These are phyloP conservation scores for Torymus tubicola DNA, from an alignment of 2,888 invertebrate species.

Conservation along the genomic window DNA sequence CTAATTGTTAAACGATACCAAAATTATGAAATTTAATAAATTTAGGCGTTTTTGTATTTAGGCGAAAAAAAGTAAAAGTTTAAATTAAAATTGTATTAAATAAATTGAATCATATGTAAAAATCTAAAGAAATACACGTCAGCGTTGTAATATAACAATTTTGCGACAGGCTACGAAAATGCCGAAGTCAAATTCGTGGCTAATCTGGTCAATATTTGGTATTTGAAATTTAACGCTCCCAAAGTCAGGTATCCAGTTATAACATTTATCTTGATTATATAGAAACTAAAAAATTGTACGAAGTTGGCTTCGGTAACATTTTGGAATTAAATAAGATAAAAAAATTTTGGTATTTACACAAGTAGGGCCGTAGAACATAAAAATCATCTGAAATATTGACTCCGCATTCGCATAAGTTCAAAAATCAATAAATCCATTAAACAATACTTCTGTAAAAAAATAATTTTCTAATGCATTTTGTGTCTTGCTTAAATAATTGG, in stretches of 20 bases:
- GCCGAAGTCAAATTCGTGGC: constrained; percentile 54
- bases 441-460: constrained; percentile 22
- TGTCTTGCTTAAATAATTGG: constrained; percentile 37
- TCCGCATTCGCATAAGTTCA: constrained; percentile 53
- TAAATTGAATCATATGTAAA: constrained; percentile 33
- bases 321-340: constrained; percentile 44
- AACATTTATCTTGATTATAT: constrained; percentile 30
- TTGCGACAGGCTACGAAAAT: constrained; percentile 44
- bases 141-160: constrained; percentile 50
- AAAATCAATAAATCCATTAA: constrained; percentile 37
- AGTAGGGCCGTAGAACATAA: constrained; percentile 45
- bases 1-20: constrained; percentile 47
- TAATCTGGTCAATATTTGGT: constrained; percentile 30
- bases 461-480: constrained; percentile 52
- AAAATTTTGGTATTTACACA: constrained; percentile 49
- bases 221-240: constrained; percentile 30
- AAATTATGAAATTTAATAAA: constrained; percentile 52
- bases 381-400: constrained; percentile 48
- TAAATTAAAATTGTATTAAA: constrained; percentile 19
- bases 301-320: constrained; percentile 55
- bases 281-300: background rate
- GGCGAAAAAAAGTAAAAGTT: constrained; percentile 26
- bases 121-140: constrained; percentile 57
- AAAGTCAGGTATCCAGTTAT: constrained; percentile 12
- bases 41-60: constrained; percentile 38